Evolutionary conservation across 2,113 vertebrate genomes (phyloP), one percentile per base, ranked within the genome.

Genomic region (Phylloscopus trochiloides): DNA sequence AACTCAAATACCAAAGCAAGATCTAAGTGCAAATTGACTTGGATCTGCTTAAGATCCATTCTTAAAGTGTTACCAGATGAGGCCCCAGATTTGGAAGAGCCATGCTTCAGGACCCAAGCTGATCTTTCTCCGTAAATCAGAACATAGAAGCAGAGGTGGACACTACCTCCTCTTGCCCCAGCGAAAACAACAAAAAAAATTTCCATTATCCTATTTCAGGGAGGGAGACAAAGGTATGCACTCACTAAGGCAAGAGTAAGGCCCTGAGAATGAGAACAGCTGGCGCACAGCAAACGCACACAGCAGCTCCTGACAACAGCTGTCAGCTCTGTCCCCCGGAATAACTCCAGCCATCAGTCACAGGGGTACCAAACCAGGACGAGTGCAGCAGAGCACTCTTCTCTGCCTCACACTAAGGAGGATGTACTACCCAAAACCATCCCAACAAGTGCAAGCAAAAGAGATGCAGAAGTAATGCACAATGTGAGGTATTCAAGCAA

Each of bases 361-460:
- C 11, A 1, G 29, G 17, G 9, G 17, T 15, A 19, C 6, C 85
- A 62, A 3, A 1, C 45, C 3, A 31, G 32, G 24, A 36, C 1
- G 1, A 31, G 34, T 2, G 12, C 45, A 52, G 11, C 40, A 29
- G 10, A 73, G 36, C 45, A 43, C 45, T 42, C 32, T 26, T 42
- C 42, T 19, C 59, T 80, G 17, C 59, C 40, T 40, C 68, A 20
- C 1, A 7, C 34, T 17, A 38, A 72, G 40, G 40, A 17, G 6
- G 36, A 26, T 15, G 36, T 9, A 6, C 66, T 5, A 61, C 38
- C 17, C 36, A 42, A 58, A 75, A 14, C n/a, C 36, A 45, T 1
- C 40, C 9, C 1, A 3, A 26, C 45, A 55, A 55, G 5, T 4
- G 16, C 54, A 63, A 82, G n/a, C 28, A 50, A 42, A 67, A 31